A percentile compares a stretch with the other conserved stretches of the same genome.
Conservation (phyloP, 2,797 vertebrate species). For the Gymnothorax reevesii region DNA sequence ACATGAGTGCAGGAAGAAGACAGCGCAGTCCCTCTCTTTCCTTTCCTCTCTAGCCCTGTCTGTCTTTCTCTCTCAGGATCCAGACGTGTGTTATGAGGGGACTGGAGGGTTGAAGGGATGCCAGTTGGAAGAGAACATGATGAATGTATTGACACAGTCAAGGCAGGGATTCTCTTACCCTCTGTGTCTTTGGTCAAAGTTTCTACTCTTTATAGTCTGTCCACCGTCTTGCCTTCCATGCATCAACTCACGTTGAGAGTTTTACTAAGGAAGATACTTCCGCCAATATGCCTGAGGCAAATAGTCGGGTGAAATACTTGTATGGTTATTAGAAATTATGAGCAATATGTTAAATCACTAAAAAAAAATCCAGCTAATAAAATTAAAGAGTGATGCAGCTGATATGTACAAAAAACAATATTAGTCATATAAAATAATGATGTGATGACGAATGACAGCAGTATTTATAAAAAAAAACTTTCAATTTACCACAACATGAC, state of each 20-base stretch:
- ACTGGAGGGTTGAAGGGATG: slow-evolving; percentile 56
- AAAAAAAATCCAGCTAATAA: neutral
- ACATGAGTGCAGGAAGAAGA: slow-evolving; percentile 20
- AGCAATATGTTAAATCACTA: neutral
- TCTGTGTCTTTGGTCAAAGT: slow-evolving; percentile 49
- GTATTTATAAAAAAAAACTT: neutral
- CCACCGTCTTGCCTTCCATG: slow-evolving; percentile 47
- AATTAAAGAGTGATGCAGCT: neutral
- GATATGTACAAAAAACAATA: neutral
- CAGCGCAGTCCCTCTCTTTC: slow-evolving; percentile 30
- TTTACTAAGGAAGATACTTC: neutral
- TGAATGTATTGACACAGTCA: slow-evolving; percentile 70
- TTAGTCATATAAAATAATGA: no score
- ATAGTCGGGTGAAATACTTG: neutral
- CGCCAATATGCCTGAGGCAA: neutral
- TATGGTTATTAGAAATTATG: neutral
- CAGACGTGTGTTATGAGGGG: slow-evolving; percentile 71
- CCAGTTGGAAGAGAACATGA: slow-evolving; percentile 63
- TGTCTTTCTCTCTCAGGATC: slow-evolving; percentile 42
- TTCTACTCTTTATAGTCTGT: slow-evolving; percentile 43
- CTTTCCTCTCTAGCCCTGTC: slow-evolving; percentile 23
- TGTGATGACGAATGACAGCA: no score
- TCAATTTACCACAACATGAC: neutral
- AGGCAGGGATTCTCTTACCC: slow-evolving; percentile 73
- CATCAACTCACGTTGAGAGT: slow-evolving; percentile 65